Conservation (phyloP, 2,888 invertebrate genomes). For the Ischnura elegans region DNA sequence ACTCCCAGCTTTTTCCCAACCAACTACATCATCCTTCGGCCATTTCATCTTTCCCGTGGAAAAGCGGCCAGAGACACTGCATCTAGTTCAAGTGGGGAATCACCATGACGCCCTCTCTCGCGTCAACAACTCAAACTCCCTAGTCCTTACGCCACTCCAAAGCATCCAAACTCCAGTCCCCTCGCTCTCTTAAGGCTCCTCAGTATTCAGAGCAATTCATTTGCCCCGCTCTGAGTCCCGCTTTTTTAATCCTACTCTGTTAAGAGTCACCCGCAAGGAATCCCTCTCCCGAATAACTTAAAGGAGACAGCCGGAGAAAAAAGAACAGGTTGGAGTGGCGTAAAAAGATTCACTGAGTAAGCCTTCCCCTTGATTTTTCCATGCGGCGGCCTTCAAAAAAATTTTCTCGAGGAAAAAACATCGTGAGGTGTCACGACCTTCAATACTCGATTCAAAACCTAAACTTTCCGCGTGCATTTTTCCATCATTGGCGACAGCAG, state of each 20-base stretch:
- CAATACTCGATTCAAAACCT: too few relatives aligned
- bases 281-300: not conserved
- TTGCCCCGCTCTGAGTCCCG: not conserved
- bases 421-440: too few relatives aligned
- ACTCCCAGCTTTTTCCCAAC: not conserved
- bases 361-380: not conserved
- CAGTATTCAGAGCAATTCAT: not conserved
- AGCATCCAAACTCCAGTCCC: not conserved
- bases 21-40: not conserved
- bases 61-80: not conserved
- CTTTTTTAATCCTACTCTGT: not conserved
- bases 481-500: too few relatives aligned
- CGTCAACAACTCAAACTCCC: not conserved
- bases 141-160: not conserved
- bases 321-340: not conserved
- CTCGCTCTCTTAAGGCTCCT: not conserved
- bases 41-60: not conserved
- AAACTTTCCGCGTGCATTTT: too few relatives aligned
- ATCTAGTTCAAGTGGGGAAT: not conserved
- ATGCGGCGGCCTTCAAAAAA: too few relatives aligned
- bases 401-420: too few relatives aligned
- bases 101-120: not conserved
- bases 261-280: not conserved
- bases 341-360: not conserved
- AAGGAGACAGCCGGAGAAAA: not conserved